Conservation (phyloP, 2,888 invertebrate species). For the Lasioglossum zephyrum region DNA sequence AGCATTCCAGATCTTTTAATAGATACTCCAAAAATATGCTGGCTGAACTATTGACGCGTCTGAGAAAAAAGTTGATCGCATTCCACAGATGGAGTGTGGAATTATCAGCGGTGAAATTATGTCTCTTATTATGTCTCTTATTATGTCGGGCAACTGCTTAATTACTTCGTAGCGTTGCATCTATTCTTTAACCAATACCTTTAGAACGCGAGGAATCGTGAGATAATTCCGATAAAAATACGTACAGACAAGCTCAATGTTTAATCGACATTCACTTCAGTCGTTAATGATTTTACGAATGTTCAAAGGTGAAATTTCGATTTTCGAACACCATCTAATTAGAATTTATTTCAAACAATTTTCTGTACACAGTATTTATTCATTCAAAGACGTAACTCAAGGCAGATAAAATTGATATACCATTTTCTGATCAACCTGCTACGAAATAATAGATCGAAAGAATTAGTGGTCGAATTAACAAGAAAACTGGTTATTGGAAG, state of each 20-base stretch:
- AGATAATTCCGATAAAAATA: slow-evolving; percentile 14
- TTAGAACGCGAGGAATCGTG: slow-evolving; percentile 20
- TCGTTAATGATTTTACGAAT: not conserved
- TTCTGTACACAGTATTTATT: not conserved
- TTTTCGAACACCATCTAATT: not conserved
- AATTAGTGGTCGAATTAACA: not conserved
- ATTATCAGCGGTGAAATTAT: slow-evolving; percentile 37
- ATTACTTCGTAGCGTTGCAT: slow-evolving; percentile 27
- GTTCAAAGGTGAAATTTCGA: not conserved
- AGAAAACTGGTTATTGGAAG: not conserved
- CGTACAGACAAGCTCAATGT: not conserved
- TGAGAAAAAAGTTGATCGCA: not conserved
- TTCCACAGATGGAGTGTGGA: not conserved
- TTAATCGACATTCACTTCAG: slow-evolving; percentile 8
- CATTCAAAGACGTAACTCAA: not conserved
- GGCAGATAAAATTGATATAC: not conserved
- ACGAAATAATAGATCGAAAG: not conserved
- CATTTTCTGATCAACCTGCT: not conserved
- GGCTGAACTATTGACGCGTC: not conserved
- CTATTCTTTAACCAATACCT: slow-evolving; percentile 14
- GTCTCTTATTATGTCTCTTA: no score
- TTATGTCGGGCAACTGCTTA: slow-evolving; percentile 38
- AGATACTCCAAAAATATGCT: not conserved
- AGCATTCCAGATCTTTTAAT: not conserved
- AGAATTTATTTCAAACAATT: not conserved